Base-by-base conservation (phyloP, 2,888 invertebrate species). In the Agonum fuliginosum region DNA sequence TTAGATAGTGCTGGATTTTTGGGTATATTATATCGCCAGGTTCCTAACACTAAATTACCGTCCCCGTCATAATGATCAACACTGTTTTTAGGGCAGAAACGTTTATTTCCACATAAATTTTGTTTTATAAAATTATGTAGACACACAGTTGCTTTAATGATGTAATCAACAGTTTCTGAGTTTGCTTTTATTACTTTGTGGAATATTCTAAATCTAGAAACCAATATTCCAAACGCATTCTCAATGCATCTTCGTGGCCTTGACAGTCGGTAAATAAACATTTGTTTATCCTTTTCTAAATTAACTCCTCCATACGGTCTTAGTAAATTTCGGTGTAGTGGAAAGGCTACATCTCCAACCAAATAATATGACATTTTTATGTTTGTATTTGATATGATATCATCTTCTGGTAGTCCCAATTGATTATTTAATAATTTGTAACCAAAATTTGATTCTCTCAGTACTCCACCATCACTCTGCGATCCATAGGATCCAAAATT, bases 401-500 rank as follows among this genome's bases (percentile, higher is more conserved):
- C 14, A 8, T 34, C 54, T 17, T 2, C 5, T 2, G 78, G 77
- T 5, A 79, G 19, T 17, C 69, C 14, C 6, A 80, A 14, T 3
- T 6, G 62, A 54, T 46, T 72, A 27, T 70, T 37, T 14, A 62
- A 10, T 8, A 78, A 65, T n/a, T 69, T 69, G 6, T 72, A 67
- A 0, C 58, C 80, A 48, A 80, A 79, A 14, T 27, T 1, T 2
- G 22, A 24, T 20, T 41, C 24, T n/a, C 20, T 20, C 12, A 58
- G 22, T 5, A 58, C 20, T 20, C 24, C 62, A 65, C 46, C 74
- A 78, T 78, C 82, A 78, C 80, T 81, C 17, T 82, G 81, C 71
- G 80, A 80, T n/a, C 83, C 82, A 75, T 82, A 82, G 41, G 80
- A 71, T 12, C 82, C 37, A 2, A 41, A 2, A 12, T 41, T 12